Conservation (phyloP, 2,113 vertebrate species). For the Bombycilla garrulus region DNA sequence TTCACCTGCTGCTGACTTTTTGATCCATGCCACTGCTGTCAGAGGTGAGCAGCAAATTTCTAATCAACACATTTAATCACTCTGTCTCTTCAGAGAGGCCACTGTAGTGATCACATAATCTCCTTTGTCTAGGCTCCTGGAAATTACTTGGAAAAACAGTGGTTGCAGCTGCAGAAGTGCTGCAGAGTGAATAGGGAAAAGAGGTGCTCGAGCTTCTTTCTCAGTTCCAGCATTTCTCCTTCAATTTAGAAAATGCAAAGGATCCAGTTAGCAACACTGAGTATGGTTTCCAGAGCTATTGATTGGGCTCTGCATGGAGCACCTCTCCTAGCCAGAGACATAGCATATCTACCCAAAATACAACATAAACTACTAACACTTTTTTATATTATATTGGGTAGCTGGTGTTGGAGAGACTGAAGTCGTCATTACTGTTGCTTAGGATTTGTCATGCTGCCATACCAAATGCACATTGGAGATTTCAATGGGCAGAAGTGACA, state of each 20-base stretch:
- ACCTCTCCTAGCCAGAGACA: neutral
- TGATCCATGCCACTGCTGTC: neutral
- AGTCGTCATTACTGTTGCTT: neutral
- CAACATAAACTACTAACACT: neutral
- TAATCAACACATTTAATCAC: constrained; percentile 54
- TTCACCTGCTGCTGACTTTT: neutral
- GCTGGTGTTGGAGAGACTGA: neutral
- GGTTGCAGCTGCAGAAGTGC: constrained; percentile 10
- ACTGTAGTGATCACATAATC: neutral
- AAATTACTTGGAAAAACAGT: constrained; percentile 46
- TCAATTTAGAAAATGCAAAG: constrained; percentile 11
- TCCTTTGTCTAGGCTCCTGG: constrained; percentile 34
- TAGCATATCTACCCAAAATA: neutral
- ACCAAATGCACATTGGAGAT: neutral
- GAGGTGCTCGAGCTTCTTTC: neutral
- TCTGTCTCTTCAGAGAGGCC: constrained; percentile 26
- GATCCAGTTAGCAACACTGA: neutral
- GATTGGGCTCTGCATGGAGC: neutral
- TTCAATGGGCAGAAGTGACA: neutral
- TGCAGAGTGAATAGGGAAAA: neutral
- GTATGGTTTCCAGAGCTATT: neutral
- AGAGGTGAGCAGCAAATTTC: constrained; percentile 13
- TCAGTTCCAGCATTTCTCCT: neutral
- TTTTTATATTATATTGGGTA: neutral
- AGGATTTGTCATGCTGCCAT: neutral